These are phyloP conservation scores for Agrochola lota DNA, from an alignment of 2,888 invertebrate genomes.

Conservation along the genomic window DNA sequence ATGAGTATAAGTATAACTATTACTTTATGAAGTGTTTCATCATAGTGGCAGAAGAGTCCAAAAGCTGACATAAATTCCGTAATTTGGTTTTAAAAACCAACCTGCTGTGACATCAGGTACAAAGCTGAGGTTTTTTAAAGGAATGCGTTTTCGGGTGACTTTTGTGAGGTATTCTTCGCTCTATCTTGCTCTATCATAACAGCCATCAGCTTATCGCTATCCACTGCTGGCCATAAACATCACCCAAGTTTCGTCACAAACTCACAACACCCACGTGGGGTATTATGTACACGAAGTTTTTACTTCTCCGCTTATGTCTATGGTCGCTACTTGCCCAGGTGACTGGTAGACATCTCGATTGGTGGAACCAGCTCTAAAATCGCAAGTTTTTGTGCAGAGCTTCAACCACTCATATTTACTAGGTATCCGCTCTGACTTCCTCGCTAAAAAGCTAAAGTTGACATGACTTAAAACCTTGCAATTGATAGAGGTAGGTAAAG, in stretches of 20 bases:
- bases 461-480: background rate
- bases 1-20: no score
- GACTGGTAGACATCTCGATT: slow-evolving; percentile 78
- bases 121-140: background rate
- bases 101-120: no score
- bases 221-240: no score
- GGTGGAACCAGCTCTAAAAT: slow-evolving; percentile 86
- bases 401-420: slow-evolving; percentile 78
- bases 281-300: background rate
- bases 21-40: background rate
- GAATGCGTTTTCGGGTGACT: no score
- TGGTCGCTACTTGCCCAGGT: slow-evolving; percentile 62
- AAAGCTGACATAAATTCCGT: background rate
- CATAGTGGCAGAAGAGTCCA: background rate
- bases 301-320: slow-evolving; percentile 46
- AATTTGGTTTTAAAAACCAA: background rate
- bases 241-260: background rate
- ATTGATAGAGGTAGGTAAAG: background rate
- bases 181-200: background rate
- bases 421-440: slow-evolving; percentile 68
- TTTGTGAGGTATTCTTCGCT: no score
- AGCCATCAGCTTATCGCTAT: background rate
- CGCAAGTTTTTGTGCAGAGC: slow-evolving; percentile 82
- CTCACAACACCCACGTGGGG: background rate
- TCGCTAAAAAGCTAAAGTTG: slow-evolving; percentile 69